Evolutionary conservation across 2,113 vertebrate species (phyloP), one percentile per base, ranked within the genome.

Genomic region (Hippocampus barbouri): DNA sequence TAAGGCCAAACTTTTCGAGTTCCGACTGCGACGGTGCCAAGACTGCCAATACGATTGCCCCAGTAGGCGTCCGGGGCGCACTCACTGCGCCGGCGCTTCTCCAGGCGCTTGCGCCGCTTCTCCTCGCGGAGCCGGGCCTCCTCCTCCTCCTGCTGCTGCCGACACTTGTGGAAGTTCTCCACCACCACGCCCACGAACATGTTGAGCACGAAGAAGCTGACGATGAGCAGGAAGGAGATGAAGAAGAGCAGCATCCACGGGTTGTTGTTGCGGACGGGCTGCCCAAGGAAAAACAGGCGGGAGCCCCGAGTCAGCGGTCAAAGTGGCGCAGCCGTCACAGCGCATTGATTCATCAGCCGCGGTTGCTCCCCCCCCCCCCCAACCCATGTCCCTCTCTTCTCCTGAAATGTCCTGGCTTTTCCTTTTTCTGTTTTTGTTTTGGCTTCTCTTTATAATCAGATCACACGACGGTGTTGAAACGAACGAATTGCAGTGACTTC

Each of bases 121-220:
- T 96, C 95, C 88, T 96, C 96, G 12, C 95, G 89, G 2, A 93
- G 82, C 21, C 94, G 92, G 0, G 96, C 95, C 85, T 97, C 96
- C 89, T 97, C 96, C 0, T 95, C 95, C 86, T 97, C 96, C 90
- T 97, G 96, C 92, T 97, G 93, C 89, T 97, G 95, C 30, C 96
- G 93, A 87, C 96, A 97, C 91, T 97, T 97, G 93, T 97, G 96
- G 80, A 97, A 97, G 91, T 97, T 97, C 89, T 97, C 96, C 90
- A 97, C 96, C 91, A 97, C 96, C 81, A 97, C 96, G 4, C 96
- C 96, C 77, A 97, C 96, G 30, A 97, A 97, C 96, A 97, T 97
- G 94, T 97, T 97, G 83, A 97, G 94, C 87, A 97, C 96, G 56
- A 97, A 97, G 92, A 97, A 97, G 89, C 96, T 96, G 90, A 97